phyloP scores from a whole-genome alignment of 2,888 invertebrate genomes.

The Exocentrus adspersus region DNA sequence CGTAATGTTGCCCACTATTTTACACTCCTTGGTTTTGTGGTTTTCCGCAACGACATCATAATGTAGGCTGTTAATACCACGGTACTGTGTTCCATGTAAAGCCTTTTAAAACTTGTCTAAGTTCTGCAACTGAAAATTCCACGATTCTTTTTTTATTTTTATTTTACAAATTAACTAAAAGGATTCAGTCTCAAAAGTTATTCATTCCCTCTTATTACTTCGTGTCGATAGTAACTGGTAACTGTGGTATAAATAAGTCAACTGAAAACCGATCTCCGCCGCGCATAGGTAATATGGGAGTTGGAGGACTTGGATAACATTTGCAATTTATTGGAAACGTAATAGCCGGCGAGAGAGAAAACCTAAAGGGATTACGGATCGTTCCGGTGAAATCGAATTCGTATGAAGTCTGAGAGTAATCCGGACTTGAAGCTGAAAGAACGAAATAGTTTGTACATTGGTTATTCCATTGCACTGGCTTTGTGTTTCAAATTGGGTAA shows the following conservation, averaged over 20 bases:
- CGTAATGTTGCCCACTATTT: background rate
- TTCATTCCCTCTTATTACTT: background rate
- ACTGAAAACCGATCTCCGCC: background rate
- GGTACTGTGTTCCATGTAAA: too few species aligned
- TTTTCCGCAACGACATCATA: background rate
- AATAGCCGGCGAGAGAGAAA: background rate
- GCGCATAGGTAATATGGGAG: background rate
- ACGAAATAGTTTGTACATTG: background rate
- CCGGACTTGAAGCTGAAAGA: background rate
- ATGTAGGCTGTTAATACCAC: background rate
- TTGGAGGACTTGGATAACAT: background rate
- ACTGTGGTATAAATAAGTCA: conserved; percentile 7
- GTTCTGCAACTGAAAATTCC: too few species aligned
- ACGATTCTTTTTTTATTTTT: too few species aligned
- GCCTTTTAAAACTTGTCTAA: too few species aligned
- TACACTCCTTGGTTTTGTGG: background rate
- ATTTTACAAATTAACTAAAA: too few species aligned
- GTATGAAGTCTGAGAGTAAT: background rate
- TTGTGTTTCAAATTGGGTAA: too few species aligned
- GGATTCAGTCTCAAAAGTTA: too few species aligned
- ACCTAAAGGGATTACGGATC: background rate
- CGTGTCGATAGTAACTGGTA: background rate
- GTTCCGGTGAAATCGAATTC: background rate
- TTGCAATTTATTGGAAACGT: background rate
- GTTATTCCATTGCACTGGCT: too few species aligned